Base-by-base conservation (phyloP, 2,797 vertebrate species). In the Helarctos malayanus region DNA sequence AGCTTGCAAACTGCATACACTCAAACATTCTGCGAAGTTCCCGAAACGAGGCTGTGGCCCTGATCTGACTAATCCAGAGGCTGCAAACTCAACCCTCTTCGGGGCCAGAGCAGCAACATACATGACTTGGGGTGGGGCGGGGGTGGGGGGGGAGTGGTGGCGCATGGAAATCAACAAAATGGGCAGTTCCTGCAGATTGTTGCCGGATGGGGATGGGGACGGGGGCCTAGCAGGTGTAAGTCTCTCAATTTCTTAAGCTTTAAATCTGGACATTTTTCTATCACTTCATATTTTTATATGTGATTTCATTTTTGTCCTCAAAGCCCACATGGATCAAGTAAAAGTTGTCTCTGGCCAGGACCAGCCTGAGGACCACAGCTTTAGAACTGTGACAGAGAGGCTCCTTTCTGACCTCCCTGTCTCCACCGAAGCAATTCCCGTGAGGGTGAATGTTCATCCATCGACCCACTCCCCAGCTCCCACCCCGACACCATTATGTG, bases 241-340 rank as follows among this genome's bases (percentile, higher is more conserved):
- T 15, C 16, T 86, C 29, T 71, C 27, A 29, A 57, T 59, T 45
- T 91, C 38, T 68, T 45, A 80, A 81, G 49, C 7, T 91, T 94
- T 54, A 91, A 80, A 89, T 95, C 27, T 73, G 83, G 21, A 18
- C 65, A 29, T 59, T 69, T 89, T 63, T 52, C 47, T 23, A 80
- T 82, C 41, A 65, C 59, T 93, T 91, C 29, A 11, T 82, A 80
- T 76, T 88, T 94, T 91, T 52, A 49, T 75, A 54, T 16, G 14
- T 61, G 41, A 73, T 35, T 97, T 85, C 6, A 21, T 59, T 76
- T 65, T 45, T 52, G 29, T 23, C 18, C 38, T 75, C 78, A 79
- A 93, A 89, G 15, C 14, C 32, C 47, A 73, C 5, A 65, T 0
- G 6, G 25, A 73, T 35, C 35, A 81, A 91, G 35, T 76, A 56